These are phyloP conservation scores for Agelastica alni DNA, from an alignment of 2,888 invertebrate species.

Conservation along the genomic window DNA sequence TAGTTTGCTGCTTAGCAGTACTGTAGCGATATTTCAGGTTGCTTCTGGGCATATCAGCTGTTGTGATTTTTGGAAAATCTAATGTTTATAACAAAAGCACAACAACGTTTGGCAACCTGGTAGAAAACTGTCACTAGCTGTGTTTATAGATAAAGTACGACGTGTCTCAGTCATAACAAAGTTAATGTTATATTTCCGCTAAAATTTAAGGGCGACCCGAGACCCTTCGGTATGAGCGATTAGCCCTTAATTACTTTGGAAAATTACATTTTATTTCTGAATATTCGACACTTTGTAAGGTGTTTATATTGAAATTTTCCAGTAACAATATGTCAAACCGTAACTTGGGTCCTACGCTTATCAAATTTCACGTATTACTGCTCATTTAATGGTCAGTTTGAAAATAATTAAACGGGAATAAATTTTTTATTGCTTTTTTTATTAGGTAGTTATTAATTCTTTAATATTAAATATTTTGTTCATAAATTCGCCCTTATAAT, in stretches of 20 bases:
- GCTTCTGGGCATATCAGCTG: no score
- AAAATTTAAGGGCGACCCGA: slow-evolving; percentile 5
- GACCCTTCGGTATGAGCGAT: slow-evolving; percentile 12
- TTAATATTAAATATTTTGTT: no score
- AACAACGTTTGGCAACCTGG: background rate
- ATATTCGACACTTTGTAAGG: slow-evolving; percentile 11
- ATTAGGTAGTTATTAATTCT: no score
- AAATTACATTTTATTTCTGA: slow-evolving; percentile 14
- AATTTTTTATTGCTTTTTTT: no score
- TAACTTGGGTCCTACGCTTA: background rate
- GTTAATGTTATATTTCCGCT: slow-evolving; percentile 14
- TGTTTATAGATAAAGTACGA: slow-evolving; percentile 7
- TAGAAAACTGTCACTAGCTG: background rate
- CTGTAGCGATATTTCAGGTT: no score
- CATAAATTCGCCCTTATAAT: no score
- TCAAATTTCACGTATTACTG: background rate
- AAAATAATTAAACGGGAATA: no score
- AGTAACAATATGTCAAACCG: slow-evolving; percentile 1
- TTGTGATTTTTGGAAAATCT: no score
- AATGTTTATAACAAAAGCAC: no score
- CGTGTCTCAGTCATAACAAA: slow-evolving; percentile 9
- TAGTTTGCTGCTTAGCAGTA: no score
- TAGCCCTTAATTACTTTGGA: slow-evolving; percentile 11
- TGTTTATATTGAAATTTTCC: slow-evolving; percentile 1
- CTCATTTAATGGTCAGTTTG: no score